Evolutionary conservation across 2,113 vertebrate genomes (phyloP), one percentile per base, ranked within the genome.

Genomic region (Fregetta grallaria): DNA sequence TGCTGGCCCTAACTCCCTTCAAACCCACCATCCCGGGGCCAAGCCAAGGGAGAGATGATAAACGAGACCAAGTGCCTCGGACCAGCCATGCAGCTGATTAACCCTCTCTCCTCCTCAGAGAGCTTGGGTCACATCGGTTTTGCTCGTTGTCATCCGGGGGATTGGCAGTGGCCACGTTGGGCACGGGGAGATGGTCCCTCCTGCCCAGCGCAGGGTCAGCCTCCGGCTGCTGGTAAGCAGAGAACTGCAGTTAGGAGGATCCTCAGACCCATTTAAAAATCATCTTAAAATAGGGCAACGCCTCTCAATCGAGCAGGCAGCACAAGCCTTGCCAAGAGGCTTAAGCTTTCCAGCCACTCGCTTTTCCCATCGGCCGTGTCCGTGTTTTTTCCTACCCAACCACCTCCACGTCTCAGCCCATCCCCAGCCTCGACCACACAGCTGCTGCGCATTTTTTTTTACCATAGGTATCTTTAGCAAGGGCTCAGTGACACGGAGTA

Each of bases 141-240:
- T 36, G 2, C 38, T 21, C 3, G 0, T 55, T 55, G 71, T 34
- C 14, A 1, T 6, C 34, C 2, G 0, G 11, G 29, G 27, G 21
- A 44, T 1, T 11, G 15, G 73, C 88, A 81, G 38, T 8, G 29
- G 13, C 34, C 23, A 29, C 3, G 0, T 0, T 25, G 25, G 36
- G 32, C 59, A 30, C 1, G 0, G 26, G 5, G 36, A 65, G 40
- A 23, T 8, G 27, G 22, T n/a, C 20, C 30, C 63, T 53, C 15
- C 36, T 38, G 67, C 67, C 34, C 0, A 0, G 59, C 2, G 1
- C 7, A 4, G 34, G n/a, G 38, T 82, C 85, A 67, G 61, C 56
- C 56, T 17, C 53, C 5, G 1, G 55, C 90, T 47, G 50, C 78
- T 47, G 30, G 23, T 29, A 32, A 68, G 23, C 56, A 55, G n/a